Percentiles rank a stretch among this genome's conserved stretches.
These are phyloP conservation scores for Apogon hyalosoma DNA, from an alignment of 2,797 vertebrate genomes.

Conservation along the genomic window DNA sequence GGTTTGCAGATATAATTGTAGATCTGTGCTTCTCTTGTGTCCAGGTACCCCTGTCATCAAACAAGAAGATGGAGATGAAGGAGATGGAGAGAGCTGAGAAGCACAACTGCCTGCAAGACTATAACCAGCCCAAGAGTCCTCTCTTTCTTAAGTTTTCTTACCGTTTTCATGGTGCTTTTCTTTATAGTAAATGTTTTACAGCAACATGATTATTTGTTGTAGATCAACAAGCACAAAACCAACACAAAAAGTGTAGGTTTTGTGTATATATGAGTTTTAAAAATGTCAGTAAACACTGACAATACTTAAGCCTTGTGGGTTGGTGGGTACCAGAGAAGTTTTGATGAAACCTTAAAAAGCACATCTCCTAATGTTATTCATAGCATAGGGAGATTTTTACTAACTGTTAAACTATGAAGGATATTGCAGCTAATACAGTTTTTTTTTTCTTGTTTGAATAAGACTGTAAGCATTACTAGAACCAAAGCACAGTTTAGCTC, in stretches of 20 bases:
- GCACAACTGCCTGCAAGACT: neutral
- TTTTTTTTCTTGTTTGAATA: neutral
- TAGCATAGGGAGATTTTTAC: neutral
- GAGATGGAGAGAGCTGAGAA: conserved; percentile 84
- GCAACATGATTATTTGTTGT: conserved; percentile 17
- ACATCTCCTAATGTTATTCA: conserved; percentile 19
- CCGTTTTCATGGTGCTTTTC: conserved; percentile 38
- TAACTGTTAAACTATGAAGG: conserved; percentile 7
- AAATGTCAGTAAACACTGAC: neutral
- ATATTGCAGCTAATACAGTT: neutral
- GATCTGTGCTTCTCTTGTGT: conserved; percentile 40
- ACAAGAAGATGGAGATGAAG: conserved; percentile 85
- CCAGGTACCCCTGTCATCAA: conserved; percentile 93
- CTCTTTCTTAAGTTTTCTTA: conserved; percentile 27
- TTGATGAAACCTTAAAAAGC: conserved; percentile 5
- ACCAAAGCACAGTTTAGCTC: conserved; percentile 38
- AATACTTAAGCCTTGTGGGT: neutral
- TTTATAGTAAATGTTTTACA: conserved; percentile 12
- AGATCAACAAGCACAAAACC: conserved; percentile 46
- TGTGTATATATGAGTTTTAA: neutral
- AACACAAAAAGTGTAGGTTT: conserved; percentile 9
- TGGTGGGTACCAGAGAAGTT: neutral
- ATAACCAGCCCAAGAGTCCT: neutral
- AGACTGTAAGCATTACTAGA: conserved; percentile 1
- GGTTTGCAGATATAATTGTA: neutral